Percentiles rank a stretch among this genome's conserved stretches.
Evolutionary conservation across 2,797 vertebrate species (phyloP).

Genomic region (Clarias fuscus): DNA sequence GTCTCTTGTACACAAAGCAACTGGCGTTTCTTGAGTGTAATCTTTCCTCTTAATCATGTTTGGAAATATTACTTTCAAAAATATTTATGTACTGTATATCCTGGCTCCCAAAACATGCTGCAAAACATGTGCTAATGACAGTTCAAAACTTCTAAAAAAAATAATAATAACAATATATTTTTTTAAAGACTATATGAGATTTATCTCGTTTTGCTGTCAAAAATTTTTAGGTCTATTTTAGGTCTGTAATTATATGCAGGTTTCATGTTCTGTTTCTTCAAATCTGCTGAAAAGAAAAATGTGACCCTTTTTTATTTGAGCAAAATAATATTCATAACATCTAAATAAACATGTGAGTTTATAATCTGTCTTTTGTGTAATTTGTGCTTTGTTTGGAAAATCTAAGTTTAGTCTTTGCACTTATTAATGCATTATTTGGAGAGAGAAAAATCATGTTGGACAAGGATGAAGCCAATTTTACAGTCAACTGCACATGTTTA

Average conservation of each 20-base stretch:
- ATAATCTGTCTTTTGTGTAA: background rate
- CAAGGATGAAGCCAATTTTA: background rate
- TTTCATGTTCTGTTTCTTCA: background rate
- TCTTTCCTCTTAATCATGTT: too few relatives aligned
- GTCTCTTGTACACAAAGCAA: too few relatives aligned
- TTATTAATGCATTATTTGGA: background rate
- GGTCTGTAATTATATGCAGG: background rate
- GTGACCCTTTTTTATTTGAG: background rate
- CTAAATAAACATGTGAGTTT: background rate
- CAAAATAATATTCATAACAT: background rate
- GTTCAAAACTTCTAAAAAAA: too few relatives aligned
- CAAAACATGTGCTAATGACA: too few relatives aligned
- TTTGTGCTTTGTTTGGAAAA: background rate
- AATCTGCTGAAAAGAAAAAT: background rate
- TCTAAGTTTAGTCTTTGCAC: background rate
- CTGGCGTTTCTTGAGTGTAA: too few relatives aligned
- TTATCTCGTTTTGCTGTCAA: too few relatives aligned
- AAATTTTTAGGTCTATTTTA: background rate
- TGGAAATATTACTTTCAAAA: too few relatives aligned
- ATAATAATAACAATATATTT: too few relatives aligned
- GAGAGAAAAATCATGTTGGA: background rate
- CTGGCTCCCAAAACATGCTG: too few relatives aligned
- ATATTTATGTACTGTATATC: too few relatives aligned
- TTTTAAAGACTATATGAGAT: too few relatives aligned
- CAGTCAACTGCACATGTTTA: background rate